A percentile compares a stretch with the other conserved stretches of the same genome.
Evolutionary conservation across 2,113 vertebrate genomes (phyloP).

Genomic region (Bubo blakistoni): DNA sequence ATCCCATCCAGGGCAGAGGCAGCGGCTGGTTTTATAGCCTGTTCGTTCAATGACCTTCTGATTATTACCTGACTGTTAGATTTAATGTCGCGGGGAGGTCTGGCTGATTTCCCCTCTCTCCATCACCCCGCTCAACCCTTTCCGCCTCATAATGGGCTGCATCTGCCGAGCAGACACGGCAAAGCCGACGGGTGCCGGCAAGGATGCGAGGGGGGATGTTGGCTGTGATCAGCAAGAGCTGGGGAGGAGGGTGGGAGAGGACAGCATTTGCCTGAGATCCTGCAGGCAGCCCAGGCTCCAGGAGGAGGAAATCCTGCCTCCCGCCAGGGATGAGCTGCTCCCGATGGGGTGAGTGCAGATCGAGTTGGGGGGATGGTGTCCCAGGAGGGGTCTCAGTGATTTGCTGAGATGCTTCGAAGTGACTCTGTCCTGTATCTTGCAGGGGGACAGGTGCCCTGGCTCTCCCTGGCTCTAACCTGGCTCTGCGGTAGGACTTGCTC

Average conservation of each 20-base stretch:
- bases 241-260: background rate
- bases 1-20: background rate
- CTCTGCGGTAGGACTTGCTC: background rate
- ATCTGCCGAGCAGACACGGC: background rate
- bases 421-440: background rate
- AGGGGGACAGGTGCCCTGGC: background rate
- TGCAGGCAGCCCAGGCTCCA: background rate
- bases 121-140: background rate
- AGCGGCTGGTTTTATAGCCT: background rate
- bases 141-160: background rate
- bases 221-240: background rate
- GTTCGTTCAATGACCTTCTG: background rate
- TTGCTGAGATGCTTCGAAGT: background rate
- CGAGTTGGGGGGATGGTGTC: too few species aligned
- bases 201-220: background rate
- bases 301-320: background rate
- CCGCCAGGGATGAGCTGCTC: background rate
- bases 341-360: background rate
- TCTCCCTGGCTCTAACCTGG: background rate
- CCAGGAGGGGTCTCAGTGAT: background rate
- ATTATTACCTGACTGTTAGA: background rate
- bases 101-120: background rate
- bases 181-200: background rate
- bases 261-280: background rate
- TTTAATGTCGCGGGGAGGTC: background rate